These are phyloP conservation scores for Drosophila melanocephala DNA, from an alignment of 2,888 invertebrate genomes.

Conservation along the genomic window DNA sequence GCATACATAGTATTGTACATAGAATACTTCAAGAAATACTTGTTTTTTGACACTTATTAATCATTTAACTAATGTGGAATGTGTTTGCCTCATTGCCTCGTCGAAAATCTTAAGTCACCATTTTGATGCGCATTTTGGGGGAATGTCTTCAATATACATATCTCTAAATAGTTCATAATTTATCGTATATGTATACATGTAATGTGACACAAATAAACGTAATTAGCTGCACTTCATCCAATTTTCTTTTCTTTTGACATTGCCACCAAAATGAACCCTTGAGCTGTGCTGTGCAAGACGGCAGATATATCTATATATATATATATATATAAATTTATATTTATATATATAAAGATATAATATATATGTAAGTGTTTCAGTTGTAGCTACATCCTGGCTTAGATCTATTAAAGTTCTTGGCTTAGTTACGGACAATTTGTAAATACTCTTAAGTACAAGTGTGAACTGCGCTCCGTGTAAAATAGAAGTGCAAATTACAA, in stretches of 20 bases:
- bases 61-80: constrained; percentile 56
- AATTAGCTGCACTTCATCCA: constrained; percentile 6
- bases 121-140: constrained; percentile 16
- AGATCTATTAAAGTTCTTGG: constrained; percentile 53
- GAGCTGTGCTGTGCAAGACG: constrained; percentile 29
- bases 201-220: constrained; percentile 6
- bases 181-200: constrained; percentile 4
- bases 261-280: constrained; percentile 37
- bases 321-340: not conserved
- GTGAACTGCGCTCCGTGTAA: constrained; percentile 31
- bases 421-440: constrained; percentile 45
- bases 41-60: constrained; percentile 46
- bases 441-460: constrained; percentile 56
- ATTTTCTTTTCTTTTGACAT: constrained; percentile 13
- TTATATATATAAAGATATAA: constrained; percentile 7
- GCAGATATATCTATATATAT: constrained; percentile 19
- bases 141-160: constrained; percentile 17
- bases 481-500: constrained; percentile 6
- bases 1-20: constrained; percentile 43
- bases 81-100: constrained; percentile 51
- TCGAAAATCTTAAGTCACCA: constrained; percentile 20
- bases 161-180: not conserved
- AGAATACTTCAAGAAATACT: constrained; percentile 62
- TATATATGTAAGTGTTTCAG: constrained; percentile 5
- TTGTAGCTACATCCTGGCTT: constrained; percentile 13